Evolutionary conservation across 2,888 invertebrate species (phyloP).

Genomic region (Oeneis ivallda): DNA sequence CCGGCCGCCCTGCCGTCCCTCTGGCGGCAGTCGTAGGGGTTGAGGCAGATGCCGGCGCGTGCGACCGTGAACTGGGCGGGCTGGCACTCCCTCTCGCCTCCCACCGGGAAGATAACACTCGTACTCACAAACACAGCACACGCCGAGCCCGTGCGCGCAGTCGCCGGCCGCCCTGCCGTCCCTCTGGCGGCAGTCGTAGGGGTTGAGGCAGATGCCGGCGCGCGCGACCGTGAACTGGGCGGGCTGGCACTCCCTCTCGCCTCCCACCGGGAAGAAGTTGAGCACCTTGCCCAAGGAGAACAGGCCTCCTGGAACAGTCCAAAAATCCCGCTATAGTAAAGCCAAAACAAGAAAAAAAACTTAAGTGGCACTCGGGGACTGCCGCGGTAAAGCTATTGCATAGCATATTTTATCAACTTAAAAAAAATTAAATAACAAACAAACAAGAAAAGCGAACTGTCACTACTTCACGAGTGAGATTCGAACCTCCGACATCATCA

Average conservation of each 20-base stretch:
- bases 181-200: conserved; percentile 90
- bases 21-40: conserved; percentile 91
- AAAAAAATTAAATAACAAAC: too few relatives aligned
- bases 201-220: conserved; percentile 89
- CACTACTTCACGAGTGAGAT: too few relatives aligned
- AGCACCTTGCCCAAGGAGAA: conserved; percentile 82
- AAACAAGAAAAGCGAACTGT: too few relatives aligned
- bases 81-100: conserved; percentile 90
- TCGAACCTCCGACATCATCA: too few relatives aligned
- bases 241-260: conserved; percentile 89
- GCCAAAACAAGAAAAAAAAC: too few relatives aligned
- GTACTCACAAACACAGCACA: conserved; percentile 92
- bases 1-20: conserved; percentile 86
- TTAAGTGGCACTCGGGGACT: too few relatives aligned
- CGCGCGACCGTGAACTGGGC: conserved; percentile 86
- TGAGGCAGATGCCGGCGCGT: conserved; percentile 88
- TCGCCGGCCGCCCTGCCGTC: conserved; percentile 86
- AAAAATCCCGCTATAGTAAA: neutral
- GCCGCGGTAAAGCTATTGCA: too few relatives aligned
- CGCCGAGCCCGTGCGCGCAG: conserved; percentile 92
- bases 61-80: conserved; percentile 87
- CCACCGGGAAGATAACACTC: conserved; percentile 88
- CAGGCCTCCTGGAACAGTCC: conserved; percentile 52
- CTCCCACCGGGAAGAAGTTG: conserved; percentile 92
- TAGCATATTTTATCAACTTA: too few relatives aligned